Conservation (phyloP, 2,888 invertebrate species). For the Cataglyphis rosenhaueri region DNA sequence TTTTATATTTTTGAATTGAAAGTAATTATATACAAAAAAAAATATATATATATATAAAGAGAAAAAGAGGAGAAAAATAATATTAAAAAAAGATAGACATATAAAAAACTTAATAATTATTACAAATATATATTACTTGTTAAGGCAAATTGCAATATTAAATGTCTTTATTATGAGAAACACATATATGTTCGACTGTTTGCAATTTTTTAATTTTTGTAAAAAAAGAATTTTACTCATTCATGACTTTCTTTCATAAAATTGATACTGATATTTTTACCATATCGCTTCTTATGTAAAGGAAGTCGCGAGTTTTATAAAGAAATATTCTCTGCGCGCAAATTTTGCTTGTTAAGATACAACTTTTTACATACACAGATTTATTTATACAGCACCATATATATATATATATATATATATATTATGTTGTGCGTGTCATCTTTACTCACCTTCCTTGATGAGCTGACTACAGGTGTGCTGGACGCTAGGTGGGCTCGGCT, state of each 20-base stretch:
- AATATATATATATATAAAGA: neutral
- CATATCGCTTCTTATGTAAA: neutral
- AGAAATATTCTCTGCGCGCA: neutral
- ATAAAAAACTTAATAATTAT: neutral
- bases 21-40: neutral
- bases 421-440: neutral
- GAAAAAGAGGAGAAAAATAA: neutral
- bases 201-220: neutral
- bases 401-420: too few relatives aligned
- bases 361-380: neutral
- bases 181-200: neutral
- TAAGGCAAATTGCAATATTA: neutral
- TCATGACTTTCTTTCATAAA: neutral
- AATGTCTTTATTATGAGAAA: neutral
- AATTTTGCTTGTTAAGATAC: neutral
- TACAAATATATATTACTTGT: neutral
- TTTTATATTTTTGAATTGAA: neutral
- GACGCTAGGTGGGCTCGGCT: conserved; percentile 87
- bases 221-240: neutral
- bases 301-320: neutral
- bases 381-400: neutral
- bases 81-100: neutral
- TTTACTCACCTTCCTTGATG: conserved; percentile 90
- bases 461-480: conserved; percentile 95
- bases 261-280: neutral